Conservation (phyloP, 2,888 invertebrate species). For the Platyscelio sp. region DNA sequence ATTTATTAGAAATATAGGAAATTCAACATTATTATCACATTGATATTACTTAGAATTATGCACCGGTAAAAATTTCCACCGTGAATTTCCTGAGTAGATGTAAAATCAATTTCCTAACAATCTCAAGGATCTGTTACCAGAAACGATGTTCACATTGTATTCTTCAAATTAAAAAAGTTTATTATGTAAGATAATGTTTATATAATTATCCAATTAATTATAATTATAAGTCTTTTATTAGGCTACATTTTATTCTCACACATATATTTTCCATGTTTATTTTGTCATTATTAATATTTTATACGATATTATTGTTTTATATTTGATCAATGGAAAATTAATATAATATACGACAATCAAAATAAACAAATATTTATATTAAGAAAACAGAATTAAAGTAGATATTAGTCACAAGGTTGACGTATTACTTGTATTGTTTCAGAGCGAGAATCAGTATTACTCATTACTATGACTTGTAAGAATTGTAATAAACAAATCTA, state of each 20-base stretch:
- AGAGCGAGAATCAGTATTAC: neutral
- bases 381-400: conserved; percentile 20
- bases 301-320: too few species aligned
- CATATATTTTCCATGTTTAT: too few species aligned
- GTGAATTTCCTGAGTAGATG: conserved; percentile 24
- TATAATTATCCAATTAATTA: neutral
- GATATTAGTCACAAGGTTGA: conserved; percentile 42
- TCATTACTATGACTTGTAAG: conserved; percentile 5
- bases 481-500: neutral
- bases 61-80: conserved; percentile 41
- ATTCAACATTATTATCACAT: conserved; percentile 17
- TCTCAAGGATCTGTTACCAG: neutral
- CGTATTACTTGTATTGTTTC: neutral
- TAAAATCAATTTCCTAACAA: conserved; percentile 27
- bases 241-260: too few species aligned
- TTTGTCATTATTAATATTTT: too few species aligned
- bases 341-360: too few species aligned
- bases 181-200: neutral
- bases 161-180: neutral
- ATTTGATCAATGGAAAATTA: too few species aligned
- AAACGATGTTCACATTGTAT: neutral
- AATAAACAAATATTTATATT: conserved; percentile 26
- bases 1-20: conserved; percentile 16
- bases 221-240: too few species aligned
- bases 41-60: conserved; percentile 13